Conservation (phyloP, 1,140 invertebrate genomes). For the Cyphomyrmex costatus region DNA sequence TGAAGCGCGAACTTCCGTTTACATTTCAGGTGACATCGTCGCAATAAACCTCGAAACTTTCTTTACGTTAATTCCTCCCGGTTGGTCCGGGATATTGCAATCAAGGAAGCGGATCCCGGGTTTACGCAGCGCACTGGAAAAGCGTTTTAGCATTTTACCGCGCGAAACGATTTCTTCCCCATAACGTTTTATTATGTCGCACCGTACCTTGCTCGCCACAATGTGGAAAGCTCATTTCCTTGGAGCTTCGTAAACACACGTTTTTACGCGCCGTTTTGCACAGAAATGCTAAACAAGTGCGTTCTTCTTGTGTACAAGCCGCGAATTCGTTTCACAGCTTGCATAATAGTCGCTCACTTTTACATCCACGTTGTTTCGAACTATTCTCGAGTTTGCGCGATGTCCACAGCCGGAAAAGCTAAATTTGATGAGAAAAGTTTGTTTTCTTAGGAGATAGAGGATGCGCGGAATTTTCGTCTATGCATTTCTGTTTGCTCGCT, state of each 20-base stretch:
- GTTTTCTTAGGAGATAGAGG: neutral
- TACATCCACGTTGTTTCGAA: neutral
- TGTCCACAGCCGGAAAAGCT: slow-evolving; percentile 25
- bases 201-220: neutral
- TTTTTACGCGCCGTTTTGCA: slow-evolving; percentile 6
- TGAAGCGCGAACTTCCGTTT: neutral
- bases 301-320: slow-evolving; percentile 26
- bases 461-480: slow-evolving; percentile 7
- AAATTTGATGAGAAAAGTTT: slow-evolving; percentile 56
- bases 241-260: slow-evolving; percentile 22
- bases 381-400: slow-evolving; percentile 23
- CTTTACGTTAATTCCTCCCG: slow-evolving; percentile 1
- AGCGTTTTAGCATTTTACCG: slow-evolving; percentile 28
- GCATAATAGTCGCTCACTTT: neutral
- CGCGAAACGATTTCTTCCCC: slow-evolving; percentile 36
- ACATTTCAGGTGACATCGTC: neutral
- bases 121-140: neutral
- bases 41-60: slow-evolving; percentile 35
- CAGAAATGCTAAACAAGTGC: slow-evolving; percentile 11
- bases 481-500: neutral
- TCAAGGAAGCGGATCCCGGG: neutral
- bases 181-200: slow-evolving; percentile 46
- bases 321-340: slow-evolving; percentile 51
- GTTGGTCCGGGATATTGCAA: slow-evolving; percentile 9
- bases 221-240: slow-evolving; percentile 41